Percentiles rank a stretch among this genome's conserved stretches.
Conservation (phyloP, 2,797 vertebrate species). For the Lithobates sylvaticus region DNA sequence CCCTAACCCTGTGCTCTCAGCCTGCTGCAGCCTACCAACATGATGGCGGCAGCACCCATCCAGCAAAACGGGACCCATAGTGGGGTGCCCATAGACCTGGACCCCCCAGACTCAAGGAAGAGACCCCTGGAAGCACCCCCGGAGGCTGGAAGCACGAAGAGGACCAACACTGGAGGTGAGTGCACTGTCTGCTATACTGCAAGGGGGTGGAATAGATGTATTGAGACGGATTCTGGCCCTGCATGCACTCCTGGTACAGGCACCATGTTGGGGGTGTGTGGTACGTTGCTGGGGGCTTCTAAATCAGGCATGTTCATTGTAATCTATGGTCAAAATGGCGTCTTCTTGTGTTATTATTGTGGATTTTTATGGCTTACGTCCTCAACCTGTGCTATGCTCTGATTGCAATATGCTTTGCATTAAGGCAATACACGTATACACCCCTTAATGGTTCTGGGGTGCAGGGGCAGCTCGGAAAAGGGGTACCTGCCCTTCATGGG, state of each 20-base stretch:
- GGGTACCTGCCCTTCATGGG: not conserved
- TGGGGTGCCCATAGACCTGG: constrained; percentile 81
- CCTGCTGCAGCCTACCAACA: constrained; percentile 72
- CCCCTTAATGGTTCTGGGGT: constrained; percentile 17
- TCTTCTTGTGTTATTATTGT: constrained; percentile 63
- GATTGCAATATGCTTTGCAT: constrained; percentile 9
- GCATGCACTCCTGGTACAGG: constrained; percentile 7
- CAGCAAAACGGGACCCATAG: constrained; percentile 84
- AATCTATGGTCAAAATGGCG: constrained; percentile 84
- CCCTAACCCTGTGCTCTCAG: constrained; percentile 49
- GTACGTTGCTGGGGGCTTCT: constrained; percentile 60
- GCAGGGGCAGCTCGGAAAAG: not conserved
- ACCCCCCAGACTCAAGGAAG: constrained; percentile 82
- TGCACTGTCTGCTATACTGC: constrained; percentile 59
- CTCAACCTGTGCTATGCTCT: constrained; percentile 33
- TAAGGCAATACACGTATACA: not conserved
- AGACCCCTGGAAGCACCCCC: constrained; percentile 82
- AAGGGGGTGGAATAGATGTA: constrained; percentile 1
- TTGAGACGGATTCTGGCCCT: constrained; percentile 3
- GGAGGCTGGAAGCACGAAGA: constrained; percentile 84
- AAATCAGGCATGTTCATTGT: constrained; percentile 64
- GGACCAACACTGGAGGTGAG: constrained; percentile 83
- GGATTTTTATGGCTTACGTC: constrained; percentile 13
- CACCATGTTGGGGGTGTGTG: constrained; percentile 25
- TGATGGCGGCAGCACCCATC: constrained; percentile 85